These are phyloP conservation scores for Nasonia vitripennis DNA, from an alignment of 1,140 invertebrate genomes.

Conservation along the genomic window DNA sequence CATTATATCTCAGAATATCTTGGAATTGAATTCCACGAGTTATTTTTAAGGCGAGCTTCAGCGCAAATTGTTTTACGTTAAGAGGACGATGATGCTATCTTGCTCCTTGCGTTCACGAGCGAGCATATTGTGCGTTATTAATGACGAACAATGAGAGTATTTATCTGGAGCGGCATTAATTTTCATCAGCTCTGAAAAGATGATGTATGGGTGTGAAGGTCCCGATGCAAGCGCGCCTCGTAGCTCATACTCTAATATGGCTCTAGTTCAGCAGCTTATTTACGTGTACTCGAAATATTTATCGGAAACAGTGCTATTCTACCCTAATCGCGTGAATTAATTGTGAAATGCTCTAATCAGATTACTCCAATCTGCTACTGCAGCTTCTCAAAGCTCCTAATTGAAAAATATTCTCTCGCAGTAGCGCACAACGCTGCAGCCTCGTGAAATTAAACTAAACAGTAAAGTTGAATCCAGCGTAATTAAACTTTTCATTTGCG, in stretches of 20 bases:
- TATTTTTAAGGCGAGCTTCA: too few relatives aligned
- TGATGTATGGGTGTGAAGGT: neutral
- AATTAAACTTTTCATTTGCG: neutral
- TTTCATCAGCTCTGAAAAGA: slow-evolving; percentile 7
- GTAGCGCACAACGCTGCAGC: too few relatives aligned
- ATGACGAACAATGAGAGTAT: neutral
- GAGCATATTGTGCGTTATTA: slow-evolving; percentile 3
- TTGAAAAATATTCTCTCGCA: too few relatives aligned
- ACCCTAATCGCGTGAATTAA: too few relatives aligned
- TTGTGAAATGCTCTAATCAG: too few relatives aligned
- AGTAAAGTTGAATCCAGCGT: neutral
- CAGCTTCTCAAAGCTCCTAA: too few relatives aligned
- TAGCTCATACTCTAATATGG: neutral
- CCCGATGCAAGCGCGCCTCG: neutral
- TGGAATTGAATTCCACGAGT: too few relatives aligned
- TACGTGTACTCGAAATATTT: neutral
- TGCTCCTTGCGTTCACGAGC: too few relatives aligned
- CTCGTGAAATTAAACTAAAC: too few relatives aligned
- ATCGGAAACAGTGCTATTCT: neutral
- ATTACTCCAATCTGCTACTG: too few relatives aligned
- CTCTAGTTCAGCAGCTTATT: neutral
- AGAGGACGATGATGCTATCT: neutral
- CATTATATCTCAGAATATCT: too few relatives aligned
- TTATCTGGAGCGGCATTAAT: neutral
- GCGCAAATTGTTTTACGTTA: too few relatives aligned